Evolutionary conservation across 2,797 vertebrate genomes (phyloP).

Genomic region (Acrossocheilus wenchowensis): DNA sequence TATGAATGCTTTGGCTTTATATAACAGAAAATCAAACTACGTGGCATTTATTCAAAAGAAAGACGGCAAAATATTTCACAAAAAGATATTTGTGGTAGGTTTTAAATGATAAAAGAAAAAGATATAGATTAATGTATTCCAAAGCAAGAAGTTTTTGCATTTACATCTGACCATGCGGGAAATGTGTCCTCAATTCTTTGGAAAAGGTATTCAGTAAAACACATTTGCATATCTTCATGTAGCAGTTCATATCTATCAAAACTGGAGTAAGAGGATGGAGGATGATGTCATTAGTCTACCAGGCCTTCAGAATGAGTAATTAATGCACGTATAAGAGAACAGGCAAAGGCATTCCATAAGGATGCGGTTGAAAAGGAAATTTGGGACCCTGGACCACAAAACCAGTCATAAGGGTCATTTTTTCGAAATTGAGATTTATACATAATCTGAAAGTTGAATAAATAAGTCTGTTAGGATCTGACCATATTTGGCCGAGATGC

Average conservation of each 20-base stretch:
- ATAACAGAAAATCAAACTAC: not conserved
- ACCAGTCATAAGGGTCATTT: too few species aligned
- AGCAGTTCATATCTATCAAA: slow-evolving; percentile 4
- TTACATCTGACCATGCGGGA: slow-evolving; percentile 71
- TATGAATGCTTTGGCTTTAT: not conserved
- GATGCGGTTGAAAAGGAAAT: not conserved
- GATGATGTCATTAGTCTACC: not conserved
- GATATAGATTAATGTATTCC: slow-evolving; percentile 31
- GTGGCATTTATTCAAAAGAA: not conserved
- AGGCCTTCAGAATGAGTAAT: not conserved
- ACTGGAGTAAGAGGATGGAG: not conserved
- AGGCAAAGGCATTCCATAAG: not conserved
- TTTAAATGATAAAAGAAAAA: not conserved
- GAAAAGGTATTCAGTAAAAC: slow-evolving; percentile 58
- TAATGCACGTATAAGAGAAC: not conserved
- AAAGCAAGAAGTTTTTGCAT: slow-evolving; percentile 63
- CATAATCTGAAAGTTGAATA: too few species aligned
- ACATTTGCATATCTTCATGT: slow-evolving; percentile 27
- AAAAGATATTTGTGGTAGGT: not conserved
- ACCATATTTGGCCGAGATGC: too few species aligned
- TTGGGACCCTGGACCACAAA: too few species aligned
- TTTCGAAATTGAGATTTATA: too few species aligned
- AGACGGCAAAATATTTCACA: not conserved
- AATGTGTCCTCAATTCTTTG: slow-evolving; percentile 70
- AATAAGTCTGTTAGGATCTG: too few species aligned